Evolutionary conservation across 2,888 invertebrate species (phyloP), one percentile per base, ranked within the genome.

Genomic region (Eupithecia subumbrata): DNA sequence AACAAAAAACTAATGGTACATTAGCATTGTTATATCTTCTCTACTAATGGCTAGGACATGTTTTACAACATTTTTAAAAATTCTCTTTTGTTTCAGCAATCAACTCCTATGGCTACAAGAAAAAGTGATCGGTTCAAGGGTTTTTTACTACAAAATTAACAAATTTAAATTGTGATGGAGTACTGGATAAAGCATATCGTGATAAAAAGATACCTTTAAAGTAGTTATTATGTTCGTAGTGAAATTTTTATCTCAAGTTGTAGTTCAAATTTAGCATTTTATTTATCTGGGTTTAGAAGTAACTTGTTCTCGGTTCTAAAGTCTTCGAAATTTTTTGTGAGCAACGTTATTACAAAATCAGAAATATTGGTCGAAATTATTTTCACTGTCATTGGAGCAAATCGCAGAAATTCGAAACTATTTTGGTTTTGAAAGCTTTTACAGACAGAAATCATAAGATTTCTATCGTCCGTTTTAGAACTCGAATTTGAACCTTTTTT

Each of bases 101-200:
- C 87, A 96, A 97, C 88, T 96, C 96, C 0, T 97, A 96, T 85
- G 97, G 97, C 68, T 97, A 97, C 90, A 96, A 96, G 81, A 97
- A 91, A 84, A 90, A 91, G 82, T 90, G 84, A 88, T 71, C 40
- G 45, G 63, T 37, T 25, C 67, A 69, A 56, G 52, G 37, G 45
- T 48, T 18, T 14, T 22, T 25, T 25, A 25, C 22, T 60, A 25
- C 22, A 56, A 56, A 56, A 56, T 56, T 11, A 9, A 56, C 56
- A 60, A 60, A 60, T n/a, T n/a, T 84, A 84, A 84, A 84, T 78
- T 81, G 76, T 75, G 48, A 64, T 64, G 64, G 64, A 64, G 8
- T 34, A 63, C 63, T 56, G 63, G 16, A 43, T 80, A 22, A 82
- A 80, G 79, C 81, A 83, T 83, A 83, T 83, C 82, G 81, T 82